Evolutionary conservation across 2,888 invertebrate species (phyloP).

Genomic region (Neoscelio sp.): DNA sequence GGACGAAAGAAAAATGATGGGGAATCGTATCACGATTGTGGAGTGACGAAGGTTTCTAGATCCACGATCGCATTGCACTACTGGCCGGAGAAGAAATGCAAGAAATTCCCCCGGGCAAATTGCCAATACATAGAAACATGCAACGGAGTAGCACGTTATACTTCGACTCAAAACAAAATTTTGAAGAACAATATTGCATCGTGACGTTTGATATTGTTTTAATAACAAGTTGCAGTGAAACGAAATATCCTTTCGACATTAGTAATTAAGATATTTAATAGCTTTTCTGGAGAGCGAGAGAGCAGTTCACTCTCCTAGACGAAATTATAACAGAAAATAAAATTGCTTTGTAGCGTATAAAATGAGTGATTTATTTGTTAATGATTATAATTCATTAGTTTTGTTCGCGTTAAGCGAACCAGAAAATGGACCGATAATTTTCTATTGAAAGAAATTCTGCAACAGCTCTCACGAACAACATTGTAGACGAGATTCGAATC

Average conservation of each 20-base stretch:
- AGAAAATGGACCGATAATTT: conserved; percentile 37
- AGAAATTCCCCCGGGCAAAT: conserved; percentile 3
- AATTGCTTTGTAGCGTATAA: conserved; percentile 2
- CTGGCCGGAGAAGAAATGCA: conserved; percentile 6
- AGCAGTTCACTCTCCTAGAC: conserved; percentile 11
- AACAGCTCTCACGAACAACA: conserved; percentile 10
- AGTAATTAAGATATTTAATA: conserved; percentile 41
- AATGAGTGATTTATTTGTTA: conserved; percentile 45
- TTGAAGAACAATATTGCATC: background rate
- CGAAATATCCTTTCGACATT: conserved; percentile 16
- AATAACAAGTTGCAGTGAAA: conserved; percentile 6
- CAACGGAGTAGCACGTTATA: background rate
- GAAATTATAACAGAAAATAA: conserved; percentile 27
- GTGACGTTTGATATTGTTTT: conserved; percentile 4
- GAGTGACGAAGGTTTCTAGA: conserved; percentile 15
- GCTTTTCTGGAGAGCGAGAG: conserved; percentile 18
- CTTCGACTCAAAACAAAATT: background rate
- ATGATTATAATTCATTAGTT: conserved; percentile 51
- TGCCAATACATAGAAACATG: conserved; percentile 11
- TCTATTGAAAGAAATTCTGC: conserved; percentile 40
- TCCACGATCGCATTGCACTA: background rate
- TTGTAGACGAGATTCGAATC: conserved; percentile 35
- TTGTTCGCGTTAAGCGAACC: conserved; percentile 45
- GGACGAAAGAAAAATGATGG: conserved; percentile 5
- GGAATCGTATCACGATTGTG: conserved; percentile 6